phyloP scores from a whole-genome alignment of 2,888 invertebrate genomes.

The Asteroscopus sphinx region DNA sequence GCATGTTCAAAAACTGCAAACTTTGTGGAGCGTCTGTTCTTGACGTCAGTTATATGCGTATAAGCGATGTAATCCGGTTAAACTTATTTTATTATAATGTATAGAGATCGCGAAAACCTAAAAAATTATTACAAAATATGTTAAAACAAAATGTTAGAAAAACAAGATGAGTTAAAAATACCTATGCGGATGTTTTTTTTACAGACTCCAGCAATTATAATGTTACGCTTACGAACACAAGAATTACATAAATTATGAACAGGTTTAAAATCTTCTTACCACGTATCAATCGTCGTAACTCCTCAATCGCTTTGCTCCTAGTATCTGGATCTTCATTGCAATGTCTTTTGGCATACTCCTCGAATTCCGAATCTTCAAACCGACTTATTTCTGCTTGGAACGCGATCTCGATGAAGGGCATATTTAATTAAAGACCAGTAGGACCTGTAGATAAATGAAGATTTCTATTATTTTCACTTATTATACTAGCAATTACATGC shows the following conservation, averaged over 20 bases:
- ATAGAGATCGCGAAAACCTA: too few relatives aligned
- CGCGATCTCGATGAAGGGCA: conserved; percentile 83
- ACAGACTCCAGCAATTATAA: conserved; percentile 23
- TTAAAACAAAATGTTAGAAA: too few relatives aligned
- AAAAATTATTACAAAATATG: too few relatives aligned
- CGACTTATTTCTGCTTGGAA: conserved; percentile 83
- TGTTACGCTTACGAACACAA: conserved; percentile 28
- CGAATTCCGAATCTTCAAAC: conserved; percentile 82
- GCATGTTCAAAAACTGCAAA: too few relatives aligned
- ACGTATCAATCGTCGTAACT: conserved; percentile 79
- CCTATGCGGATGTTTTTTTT: background rate
- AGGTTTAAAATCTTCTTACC: conserved; percentile 68
- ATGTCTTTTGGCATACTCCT: conserved; percentile 76
- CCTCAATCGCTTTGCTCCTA: conserved; percentile 75
- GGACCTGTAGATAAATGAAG: conserved; percentile 4
- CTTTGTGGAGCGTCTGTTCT: too few relatives aligned
- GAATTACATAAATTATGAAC: conserved; percentile 16
- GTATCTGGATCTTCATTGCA: conserved; percentile 80
- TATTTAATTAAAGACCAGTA: conserved; percentile 38
- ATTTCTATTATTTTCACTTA: background rate
- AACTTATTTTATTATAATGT: too few relatives aligned
- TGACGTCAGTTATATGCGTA: too few relatives aligned
- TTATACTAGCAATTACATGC: too few relatives aligned
- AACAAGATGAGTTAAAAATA: background rate
- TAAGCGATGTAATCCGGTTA: too few relatives aligned